Conservation (phyloP, 2,113 vertebrate species). For the Camelus dromedarius region DNA sequence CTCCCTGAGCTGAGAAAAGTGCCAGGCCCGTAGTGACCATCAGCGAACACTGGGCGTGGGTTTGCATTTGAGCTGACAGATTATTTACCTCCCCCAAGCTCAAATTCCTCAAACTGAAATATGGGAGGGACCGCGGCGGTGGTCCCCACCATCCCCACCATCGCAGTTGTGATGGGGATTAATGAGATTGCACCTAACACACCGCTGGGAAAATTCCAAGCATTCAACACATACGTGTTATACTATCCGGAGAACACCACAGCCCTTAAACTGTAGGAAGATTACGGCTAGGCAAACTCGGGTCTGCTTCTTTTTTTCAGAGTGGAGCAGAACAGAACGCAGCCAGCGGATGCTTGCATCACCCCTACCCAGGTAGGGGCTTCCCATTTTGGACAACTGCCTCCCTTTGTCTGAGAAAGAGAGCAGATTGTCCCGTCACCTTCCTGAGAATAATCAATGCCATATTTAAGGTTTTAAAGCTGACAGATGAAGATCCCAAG, state of each 20-base stretch:
- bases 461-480: slow-evolving; percentile 52
- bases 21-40: neutral
- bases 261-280: neutral
- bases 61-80: neutral
- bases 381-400: slow-evolving; percentile 37
- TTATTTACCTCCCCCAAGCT: neutral
- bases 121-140: too few relatives aligned
- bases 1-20: neutral
- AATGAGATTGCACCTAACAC: neutral
- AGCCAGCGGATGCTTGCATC: neutral
- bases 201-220: neutral
- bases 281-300: neutral
- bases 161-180: neutral
- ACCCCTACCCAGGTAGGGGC: neutral
- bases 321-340: neutral
- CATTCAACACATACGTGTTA: neutral
- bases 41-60: neutral
- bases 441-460: slow-evolving; percentile 49
- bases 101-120: slow-evolving; percentile 29
- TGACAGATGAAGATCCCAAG: slow-evolving; percentile 55
- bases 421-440: neutral
- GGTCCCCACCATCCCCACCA: neutral
- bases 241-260: neutral
- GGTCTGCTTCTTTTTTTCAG: slow-evolving; percentile 14
- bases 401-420: slow-evolving; percentile 42